A percentile compares a stretch with the other conserved stretches of the same genome.
These are phyloP conservation scores for Chrysolina americana DNA, from an alignment of 2,888 invertebrate genomes.

Conservation along the genomic window DNA sequence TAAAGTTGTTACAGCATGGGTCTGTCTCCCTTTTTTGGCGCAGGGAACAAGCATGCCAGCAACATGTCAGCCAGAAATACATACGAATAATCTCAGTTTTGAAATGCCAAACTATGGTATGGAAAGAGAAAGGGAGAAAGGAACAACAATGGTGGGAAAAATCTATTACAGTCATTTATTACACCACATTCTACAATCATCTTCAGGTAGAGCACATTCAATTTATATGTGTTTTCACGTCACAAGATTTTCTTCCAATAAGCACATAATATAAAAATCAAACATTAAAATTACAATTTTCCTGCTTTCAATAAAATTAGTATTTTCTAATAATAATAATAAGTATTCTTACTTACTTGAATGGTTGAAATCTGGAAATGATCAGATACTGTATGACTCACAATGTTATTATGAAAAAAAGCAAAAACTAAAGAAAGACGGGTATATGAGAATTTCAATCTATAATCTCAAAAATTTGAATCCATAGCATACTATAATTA, in stretches of 20 bases:
- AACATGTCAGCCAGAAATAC: conserved; percentile 65
- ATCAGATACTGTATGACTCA: too few species aligned
- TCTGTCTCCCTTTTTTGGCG: conserved; percentile 78
- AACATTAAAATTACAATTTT: too few species aligned
- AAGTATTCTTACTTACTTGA: too few species aligned
- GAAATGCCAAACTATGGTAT: not conserved
- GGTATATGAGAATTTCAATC: too few species aligned
- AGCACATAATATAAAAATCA: too few species aligned
- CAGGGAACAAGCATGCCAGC: conserved; percentile 67
- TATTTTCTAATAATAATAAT: too few species aligned
- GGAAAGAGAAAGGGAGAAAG: not conserved
- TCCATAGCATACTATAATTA: too few species aligned
- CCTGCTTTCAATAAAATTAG: too few species aligned
- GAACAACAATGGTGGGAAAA: not conserved
- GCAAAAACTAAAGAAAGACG: too few species aligned
- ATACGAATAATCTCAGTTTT: conserved; percentile 26
- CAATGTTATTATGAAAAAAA: too few species aligned
- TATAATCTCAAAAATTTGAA: too few species aligned
- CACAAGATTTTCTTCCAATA: not conserved
- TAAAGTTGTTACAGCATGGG: conserved; percentile 69
- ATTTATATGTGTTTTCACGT: not conserved
- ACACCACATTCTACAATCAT: not conserved
- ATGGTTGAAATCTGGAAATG: too few species aligned
- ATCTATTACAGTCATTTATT: not conserved
- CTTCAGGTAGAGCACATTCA: not conserved